These are phyloP conservation scores for Hypomecis atomaria DNA, from an alignment of 2,888 invertebrate species.

Conservation along the genomic window DNA sequence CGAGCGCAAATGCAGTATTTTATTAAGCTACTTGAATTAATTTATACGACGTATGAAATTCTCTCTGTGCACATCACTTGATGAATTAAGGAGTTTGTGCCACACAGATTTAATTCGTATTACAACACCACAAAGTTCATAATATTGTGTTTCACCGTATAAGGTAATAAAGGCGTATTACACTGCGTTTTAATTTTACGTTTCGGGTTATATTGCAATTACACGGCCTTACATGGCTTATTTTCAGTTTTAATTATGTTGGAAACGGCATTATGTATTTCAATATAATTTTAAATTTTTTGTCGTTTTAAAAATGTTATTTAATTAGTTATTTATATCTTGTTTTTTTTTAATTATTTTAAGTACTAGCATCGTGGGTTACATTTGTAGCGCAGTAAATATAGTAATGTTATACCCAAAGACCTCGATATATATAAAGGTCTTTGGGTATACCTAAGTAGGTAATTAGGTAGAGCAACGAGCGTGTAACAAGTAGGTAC, in stretches of 20 bases:
- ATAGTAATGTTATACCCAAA: too few species aligned
- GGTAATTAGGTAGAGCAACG: too few species aligned
- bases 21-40: conserved; percentile 44
- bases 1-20: conserved; percentile 30
- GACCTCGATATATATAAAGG: too few species aligned
- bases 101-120: conserved; percentile 11
- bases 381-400: too few species aligned
- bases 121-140: conserved; percentile 10
- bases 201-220: conserved; percentile 19
- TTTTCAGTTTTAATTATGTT: conserved; percentile 21
- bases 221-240: conserved; percentile 18
- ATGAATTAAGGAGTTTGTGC: conserved; percentile 17
- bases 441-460: too few species aligned
- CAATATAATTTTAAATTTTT: too few species aligned
- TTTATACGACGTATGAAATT: conserved; percentile 43
- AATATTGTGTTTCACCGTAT: neutral
- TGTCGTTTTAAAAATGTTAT: neutral
- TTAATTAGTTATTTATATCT: too few species aligned
- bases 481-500: too few species aligned
- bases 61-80: conserved; percentile 28
- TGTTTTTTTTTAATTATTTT: too few species aligned
- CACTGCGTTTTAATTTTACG: conserved; percentile 19
- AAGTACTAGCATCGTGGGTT: too few species aligned
- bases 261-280: neutral
- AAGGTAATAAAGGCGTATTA: conserved; percentile 15